Base-by-base conservation (phyloP, 2,888 invertebrate species). In the Sclerodermus sp. region DNA sequence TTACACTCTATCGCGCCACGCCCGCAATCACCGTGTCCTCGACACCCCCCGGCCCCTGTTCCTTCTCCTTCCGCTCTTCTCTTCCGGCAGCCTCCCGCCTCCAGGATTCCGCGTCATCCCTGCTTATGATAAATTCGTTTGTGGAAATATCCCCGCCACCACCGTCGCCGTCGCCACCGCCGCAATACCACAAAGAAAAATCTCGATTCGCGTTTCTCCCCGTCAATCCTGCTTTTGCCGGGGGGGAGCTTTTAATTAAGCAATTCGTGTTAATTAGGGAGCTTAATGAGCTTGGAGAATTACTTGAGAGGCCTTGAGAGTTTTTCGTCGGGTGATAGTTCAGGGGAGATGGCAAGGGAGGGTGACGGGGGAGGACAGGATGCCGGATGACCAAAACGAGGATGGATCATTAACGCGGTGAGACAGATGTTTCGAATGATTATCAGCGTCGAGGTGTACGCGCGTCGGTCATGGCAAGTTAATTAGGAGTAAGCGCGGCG, bases 401-500 rank as follows among this genome's bases (percentile, higher is more conserved):
- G 23, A 23, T 13, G 34, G n/a, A n/a, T 34, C 34, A 34, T 34
- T 34, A 34, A 13, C 34, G 34, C 12, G 10, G 12, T 13, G 34
- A 12, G 13, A 34, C 34, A 34, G 12, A 40, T 15, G 31, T 10
- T 31, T 23, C 38, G 45, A 47, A 42, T 41, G 50, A 43, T 53
- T 49, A 39, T 39, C 16, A 43, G n/a, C 34, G 3, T 23, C n/a
- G n/a, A 30, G 34, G 4, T 53, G 43, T 47, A 49, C 48, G 45
- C 4, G 29, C 16, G 43, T 18, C 41, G 44, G 31, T 54, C 43
- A 41, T 45, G 18, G 41, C 41, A 47, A 55, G 62, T 69, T 71
- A 71, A 73, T 71, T 66, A 71, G 60, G 65, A 64, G 59, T 56
- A 56, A 55, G 59, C 51, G 52, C 49, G 55, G 53, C 48, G 30